Percentiles rank a stretch among this genome's conserved stretches.
These are phyloP conservation scores for Mellilla xanthometata DNA, from an alignment of 2,888 invertebrate species.

Conservation along the genomic window DNA sequence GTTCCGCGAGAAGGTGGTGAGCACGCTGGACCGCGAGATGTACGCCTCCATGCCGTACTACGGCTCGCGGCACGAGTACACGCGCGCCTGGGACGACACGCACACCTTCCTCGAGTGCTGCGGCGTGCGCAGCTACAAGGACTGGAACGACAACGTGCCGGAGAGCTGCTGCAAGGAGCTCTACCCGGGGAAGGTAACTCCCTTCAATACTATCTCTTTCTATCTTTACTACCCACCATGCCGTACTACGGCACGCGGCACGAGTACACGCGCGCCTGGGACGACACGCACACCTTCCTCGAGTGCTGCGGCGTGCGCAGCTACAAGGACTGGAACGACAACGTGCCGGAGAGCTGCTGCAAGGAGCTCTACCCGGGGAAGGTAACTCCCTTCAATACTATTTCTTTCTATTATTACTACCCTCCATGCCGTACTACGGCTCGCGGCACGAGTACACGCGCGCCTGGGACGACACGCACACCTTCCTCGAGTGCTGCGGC, in stretches of 20 bases:
- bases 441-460: conserved; percentile 86
- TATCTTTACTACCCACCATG: no score
- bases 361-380: conserved; percentile 83
- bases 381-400: no score
- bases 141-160: conserved; percentile 89
- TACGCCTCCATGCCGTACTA: conserved; percentile 88
- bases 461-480: conserved; percentile 95
- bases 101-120: conserved; percentile 93
- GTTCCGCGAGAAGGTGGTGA: conserved; percentile 91
- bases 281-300: conserved; percentile 91
- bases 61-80: conserved; percentile 86
- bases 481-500: conserved; percentile 92
- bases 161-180: conserved; percentile 89
- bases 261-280: conserved; percentile 92
- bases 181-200: conserved; percentile 80
- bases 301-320: conserved; percentile 92
- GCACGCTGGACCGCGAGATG: conserved; percentile 90
- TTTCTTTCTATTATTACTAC: no score
- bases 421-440: conserved; percentile 89
- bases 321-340: conserved; percentile 89
- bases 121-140: conserved; percentile 88
- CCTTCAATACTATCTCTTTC: no score
- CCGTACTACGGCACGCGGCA: conserved; percentile 87
- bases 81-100: conserved; percentile 93
- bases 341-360: conserved; percentile 90